Evolutionary conservation across 2,113 vertebrate genomes (phyloP).

Genomic region (Miniopterus natalensis): DNA sequence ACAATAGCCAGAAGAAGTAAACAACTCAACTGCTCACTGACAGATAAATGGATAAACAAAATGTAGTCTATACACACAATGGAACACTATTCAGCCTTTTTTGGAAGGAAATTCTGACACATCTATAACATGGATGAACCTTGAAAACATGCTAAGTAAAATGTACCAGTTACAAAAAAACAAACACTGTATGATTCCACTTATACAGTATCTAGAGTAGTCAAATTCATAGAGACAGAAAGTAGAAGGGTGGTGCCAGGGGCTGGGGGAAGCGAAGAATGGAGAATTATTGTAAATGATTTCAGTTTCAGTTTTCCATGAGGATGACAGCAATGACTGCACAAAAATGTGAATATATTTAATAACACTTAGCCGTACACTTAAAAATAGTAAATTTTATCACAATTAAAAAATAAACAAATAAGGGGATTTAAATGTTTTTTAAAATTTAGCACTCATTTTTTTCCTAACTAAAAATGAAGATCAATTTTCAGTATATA

Average conservation of each 20-base stretch:
- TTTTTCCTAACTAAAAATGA: slow-evolving; percentile 67
- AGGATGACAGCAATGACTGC: not conserved
- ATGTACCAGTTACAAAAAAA: not conserved
- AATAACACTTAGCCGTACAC: not conserved
- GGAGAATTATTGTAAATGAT: not conserved
- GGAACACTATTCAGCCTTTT: not conserved
- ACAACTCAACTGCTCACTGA: not conserved
- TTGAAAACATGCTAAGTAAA: not conserved
- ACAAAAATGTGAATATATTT: not conserved
- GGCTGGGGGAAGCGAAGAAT: not conserved
- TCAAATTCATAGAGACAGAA: not conserved
- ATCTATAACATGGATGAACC: not conserved
- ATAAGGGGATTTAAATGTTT: not conserved
- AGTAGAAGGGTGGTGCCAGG: not conserved
- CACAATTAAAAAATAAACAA: not conserved
- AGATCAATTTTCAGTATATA: not conserved
- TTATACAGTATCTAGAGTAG: not conserved
- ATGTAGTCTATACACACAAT: not conserved
- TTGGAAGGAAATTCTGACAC: not conserved
- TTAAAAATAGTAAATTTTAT: slow-evolving; percentile 11
- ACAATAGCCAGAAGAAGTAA: not conserved
- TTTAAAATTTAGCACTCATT: not conserved
- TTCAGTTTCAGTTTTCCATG: not conserved
- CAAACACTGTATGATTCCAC: not conserved
- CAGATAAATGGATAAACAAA: not conserved